Evolutionary conservation across 53 echinoderm and acorn worm genomes (phyloP), one percentile per base, ranked within the genome.

Genomic region (Paelopatides confundens): DNA sequence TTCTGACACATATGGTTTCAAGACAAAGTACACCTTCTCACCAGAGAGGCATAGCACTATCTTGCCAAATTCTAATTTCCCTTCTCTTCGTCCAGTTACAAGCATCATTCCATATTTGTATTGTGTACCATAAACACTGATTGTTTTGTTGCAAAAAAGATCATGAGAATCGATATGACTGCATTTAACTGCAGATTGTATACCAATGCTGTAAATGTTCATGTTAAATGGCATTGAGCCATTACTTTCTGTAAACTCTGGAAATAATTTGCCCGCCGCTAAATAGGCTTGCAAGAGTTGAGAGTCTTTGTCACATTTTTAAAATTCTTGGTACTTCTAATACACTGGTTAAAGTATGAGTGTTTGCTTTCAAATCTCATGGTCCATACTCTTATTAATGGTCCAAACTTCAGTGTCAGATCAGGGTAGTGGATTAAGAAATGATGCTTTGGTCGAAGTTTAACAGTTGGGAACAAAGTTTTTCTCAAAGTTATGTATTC

Each of bases 281-380:
- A n/a, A 77, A 82, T 91, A 84, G 0, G 90, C 90, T 81, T 93
- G 93, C 15, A 93, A 49, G 3, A 93, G 87, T 62, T 93, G 93
- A 93, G 37, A 38, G 93, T 91, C 47, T 88, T 81, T 1, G 93
- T 93, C 18, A 93, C 39, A 86, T 93, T 93, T 64, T 69, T 91
- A 74, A 86, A 90, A 82, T 93, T 93, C 18, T 90, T 69, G 50
- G 83, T 15, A 69, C 70, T 50, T 13, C 85, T 37, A 30, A 76
- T 53, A 77, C 87, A 86, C 38, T 39, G 85, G 27, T 92, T 92
- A 23, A 89, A 92, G 35, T 88, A 93, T 1, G 32, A 38, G 77
- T 93, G 93, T 63, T 93, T 93, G 26, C 85, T 85, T 85, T 93
- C 90, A 38, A 93, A 90, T 0, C 90, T 40, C 90, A 90, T 67